A percentile compares a stretch with the other conserved stretches of the same genome.
phyloP scores from a whole-genome alignment of 2,113 vertebrate genomes.

The Marmota flaviventris region DNA sequence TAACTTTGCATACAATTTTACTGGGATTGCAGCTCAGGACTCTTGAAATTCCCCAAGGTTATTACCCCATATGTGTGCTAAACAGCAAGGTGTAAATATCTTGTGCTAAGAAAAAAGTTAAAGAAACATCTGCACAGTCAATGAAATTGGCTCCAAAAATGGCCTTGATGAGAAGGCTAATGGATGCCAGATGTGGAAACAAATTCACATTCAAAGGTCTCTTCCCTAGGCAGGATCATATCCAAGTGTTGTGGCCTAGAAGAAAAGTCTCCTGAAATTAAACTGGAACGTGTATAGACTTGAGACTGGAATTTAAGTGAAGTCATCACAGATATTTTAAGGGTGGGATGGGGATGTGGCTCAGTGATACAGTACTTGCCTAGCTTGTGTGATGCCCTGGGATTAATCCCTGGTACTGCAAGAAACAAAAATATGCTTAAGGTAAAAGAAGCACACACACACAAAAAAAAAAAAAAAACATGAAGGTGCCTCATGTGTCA shows the following conservation, averaged over 20 bases:
- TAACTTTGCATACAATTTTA: constrained; percentile 33
- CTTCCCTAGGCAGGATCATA: neutral
- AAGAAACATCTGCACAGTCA: constrained; percentile 57
- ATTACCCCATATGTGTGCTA: constrained; percentile 55
- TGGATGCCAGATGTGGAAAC: constrained; percentile 8
- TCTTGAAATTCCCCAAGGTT: constrained; percentile 65
- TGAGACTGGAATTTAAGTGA: neutral
- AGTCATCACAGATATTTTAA: neutral
- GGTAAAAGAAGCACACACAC: neutral
- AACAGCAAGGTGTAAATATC: constrained; percentile 56
- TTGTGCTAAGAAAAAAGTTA: constrained; percentile 45
- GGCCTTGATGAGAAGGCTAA: constrained; percentile 53
- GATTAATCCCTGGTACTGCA: neutral
- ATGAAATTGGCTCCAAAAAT: neutral
- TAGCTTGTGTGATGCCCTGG: neutral
- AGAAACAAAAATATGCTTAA: neutral
- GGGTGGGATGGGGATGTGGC: neutral
- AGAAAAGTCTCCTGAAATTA: neutral
- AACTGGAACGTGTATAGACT: neutral
- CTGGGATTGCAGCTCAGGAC: constrained; percentile 31
- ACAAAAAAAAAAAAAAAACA: neutral
- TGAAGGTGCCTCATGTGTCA: neutral
- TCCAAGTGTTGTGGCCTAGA: neutral
- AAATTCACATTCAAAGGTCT: neutral
- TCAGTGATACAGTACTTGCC: neutral